Conservation (phyloP, 2,888 invertebrate species). For the Belgica antarctica region DNA sequence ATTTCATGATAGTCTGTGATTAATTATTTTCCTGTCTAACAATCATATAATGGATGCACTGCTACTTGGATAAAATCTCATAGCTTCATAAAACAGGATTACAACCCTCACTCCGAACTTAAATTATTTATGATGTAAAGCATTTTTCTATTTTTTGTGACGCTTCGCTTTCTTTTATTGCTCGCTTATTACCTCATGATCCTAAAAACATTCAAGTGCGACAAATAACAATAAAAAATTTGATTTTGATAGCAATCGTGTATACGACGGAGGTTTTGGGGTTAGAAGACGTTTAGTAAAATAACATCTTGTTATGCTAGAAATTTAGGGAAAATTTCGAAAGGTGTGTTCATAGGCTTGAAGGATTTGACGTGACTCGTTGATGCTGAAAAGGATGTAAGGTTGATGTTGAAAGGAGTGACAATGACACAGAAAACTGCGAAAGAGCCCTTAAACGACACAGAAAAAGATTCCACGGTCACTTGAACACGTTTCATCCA, state of each 20-base stretch:
- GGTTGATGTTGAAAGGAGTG: neutral
- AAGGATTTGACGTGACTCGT: neutral
- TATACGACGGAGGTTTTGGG: too few species aligned
- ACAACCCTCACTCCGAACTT: neutral
- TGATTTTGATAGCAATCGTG: conserved; percentile 4
- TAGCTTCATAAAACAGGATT: neutral
- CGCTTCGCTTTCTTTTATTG: neutral
- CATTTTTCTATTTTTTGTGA: neutral
- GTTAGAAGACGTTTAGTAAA: neutral
- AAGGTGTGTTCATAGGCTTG: too few species aligned
- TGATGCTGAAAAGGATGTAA: neutral
- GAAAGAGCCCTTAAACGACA: neutral
- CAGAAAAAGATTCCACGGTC: conserved; percentile 27
- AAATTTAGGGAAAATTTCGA: neutral
- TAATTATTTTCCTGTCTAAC: conserved; percentile 35
- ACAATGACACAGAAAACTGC: neutral
- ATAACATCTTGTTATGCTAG: neutral
- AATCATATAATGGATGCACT: conserved; percentile 9
- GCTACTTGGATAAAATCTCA: conserved; percentile 4
- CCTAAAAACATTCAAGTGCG: neutral
- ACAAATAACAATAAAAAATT: conserved; percentile 19
- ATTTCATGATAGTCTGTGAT: conserved; percentile 26
- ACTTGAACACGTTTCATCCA: conserved; percentile 38
- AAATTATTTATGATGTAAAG: neutral
- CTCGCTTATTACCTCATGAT: neutral